Conservation (phyloP, 2,113 vertebrate species). For the Picathartes gymnocephalus region DNA sequence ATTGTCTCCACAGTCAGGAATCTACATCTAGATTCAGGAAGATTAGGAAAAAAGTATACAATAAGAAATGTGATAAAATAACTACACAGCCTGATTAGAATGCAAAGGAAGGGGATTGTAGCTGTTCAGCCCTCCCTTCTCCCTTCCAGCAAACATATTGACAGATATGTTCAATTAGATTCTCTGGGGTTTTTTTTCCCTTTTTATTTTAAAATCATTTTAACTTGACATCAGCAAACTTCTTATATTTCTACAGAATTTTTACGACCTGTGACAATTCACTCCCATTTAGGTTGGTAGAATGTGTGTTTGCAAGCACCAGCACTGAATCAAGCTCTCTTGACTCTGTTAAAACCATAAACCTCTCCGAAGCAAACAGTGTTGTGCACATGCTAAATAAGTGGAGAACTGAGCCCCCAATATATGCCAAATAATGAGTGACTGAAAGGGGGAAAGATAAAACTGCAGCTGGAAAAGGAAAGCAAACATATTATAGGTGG, state of each 20-base stretch:
- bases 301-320: background rate
- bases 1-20: background rate
- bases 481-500: constrained; percentile 50
- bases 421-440: background rate
- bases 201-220: background rate
- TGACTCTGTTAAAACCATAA: background rate
- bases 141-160: background rate
- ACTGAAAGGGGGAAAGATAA: constrained; percentile 24
- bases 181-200: accelerated
- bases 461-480: constrained; percentile 57
- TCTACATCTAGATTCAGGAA: background rate
- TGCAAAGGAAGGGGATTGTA: background rate
- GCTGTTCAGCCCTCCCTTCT: background rate
- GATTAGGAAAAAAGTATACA: background rate
- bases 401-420: background rate
- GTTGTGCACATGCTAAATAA: background rate
- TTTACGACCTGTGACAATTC: background rate
- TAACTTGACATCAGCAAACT: background rate
- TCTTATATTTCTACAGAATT: background rate
- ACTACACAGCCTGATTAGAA: background rate
- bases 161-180: background rate
- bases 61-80: background rate
- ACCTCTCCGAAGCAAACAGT: background rate
- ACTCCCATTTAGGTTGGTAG: background rate
- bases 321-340: background rate